Conservation (phyloP, 1,140 invertebrate genomes). For the Telenomus remus region DNA sequence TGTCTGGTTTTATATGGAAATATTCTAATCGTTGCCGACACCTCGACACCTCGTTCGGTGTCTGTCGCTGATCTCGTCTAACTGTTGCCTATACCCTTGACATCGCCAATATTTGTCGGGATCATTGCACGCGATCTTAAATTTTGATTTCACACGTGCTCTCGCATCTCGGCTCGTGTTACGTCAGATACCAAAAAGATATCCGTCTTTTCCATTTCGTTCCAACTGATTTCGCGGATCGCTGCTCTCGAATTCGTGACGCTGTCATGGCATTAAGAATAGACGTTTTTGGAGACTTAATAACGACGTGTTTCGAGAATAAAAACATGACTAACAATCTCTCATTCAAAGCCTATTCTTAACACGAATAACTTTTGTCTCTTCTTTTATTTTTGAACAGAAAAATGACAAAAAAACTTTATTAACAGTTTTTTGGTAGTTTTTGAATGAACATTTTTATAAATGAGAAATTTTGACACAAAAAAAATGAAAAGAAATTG, state of each 20-base stretch:
- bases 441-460: no score
- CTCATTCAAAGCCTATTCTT: no score
- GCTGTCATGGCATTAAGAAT: conserved; percentile 47
- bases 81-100: conserved; percentile 7
- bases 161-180: conserved; percentile 64
- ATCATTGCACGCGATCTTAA: conserved; percentile 60
- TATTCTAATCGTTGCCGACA: conserved; percentile 59
- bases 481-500: neutral
- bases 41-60: conserved; percentile 55
- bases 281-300: conserved; percentile 15
- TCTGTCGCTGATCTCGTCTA: conserved; percentile 11
- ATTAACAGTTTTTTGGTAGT: no score
- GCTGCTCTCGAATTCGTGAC: conserved; percentile 61
- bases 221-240: conserved; percentile 70
- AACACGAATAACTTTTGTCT: no score
- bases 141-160: conserved; percentile 62
- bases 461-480: no score
- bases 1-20: conserved; percentile 58
- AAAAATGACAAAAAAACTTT: no score
- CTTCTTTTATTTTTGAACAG: no score
- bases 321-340: conserved; percentile 23
- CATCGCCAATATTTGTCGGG: conserved; percentile 49
- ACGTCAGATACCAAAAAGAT: conserved; percentile 57
- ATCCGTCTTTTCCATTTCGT: conserved; percentile 69
- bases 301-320: conserved; percentile 25